These are phyloP conservation scores for Mesoligia furuncula DNA, from an alignment of 2,888 invertebrate species.

Conservation along the genomic window DNA sequence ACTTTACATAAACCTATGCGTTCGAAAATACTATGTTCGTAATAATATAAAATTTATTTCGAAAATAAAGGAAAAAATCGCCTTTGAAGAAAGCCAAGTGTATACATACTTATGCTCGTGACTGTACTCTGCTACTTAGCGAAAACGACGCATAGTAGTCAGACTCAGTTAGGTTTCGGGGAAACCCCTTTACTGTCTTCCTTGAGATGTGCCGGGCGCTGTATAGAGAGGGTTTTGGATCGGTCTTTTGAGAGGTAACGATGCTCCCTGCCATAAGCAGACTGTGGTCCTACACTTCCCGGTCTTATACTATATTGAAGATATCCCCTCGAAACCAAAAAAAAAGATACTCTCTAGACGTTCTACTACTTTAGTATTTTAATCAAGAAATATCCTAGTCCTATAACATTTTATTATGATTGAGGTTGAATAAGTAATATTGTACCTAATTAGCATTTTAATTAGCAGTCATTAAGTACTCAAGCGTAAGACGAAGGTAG, in stretches of 20 bases:
- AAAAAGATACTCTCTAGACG: not conserved
- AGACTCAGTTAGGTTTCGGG: not conserved
- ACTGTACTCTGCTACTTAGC: no score
- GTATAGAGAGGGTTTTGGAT: not conserved
- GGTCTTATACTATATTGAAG: not conserved
- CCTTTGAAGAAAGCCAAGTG: no score
- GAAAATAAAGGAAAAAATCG: no score
- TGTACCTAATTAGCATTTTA: constrained; percentile 46
- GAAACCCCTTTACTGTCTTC: not conserved
- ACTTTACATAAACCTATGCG: no score
- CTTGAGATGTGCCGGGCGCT: not conserved
- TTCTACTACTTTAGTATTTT: not conserved
- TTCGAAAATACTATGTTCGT: no score
- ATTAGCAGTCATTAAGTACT: constrained; percentile 42
- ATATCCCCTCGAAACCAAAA: not conserved
- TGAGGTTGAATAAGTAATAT: constrained; percentile 35
- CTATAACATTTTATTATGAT: constrained; percentile 37
- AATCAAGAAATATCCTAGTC: not conserved
- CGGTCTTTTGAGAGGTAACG: not conserved
- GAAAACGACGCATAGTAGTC: no score
- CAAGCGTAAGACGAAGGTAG: constrained; percentile 21
- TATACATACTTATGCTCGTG: no score
- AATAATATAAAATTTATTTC: no score
- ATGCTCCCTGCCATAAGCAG: not conserved
- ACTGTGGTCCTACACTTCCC: not conserved